phyloP scores from a whole-genome alignment of 2,888 invertebrate species.

The Phymatocera aterrima region DNA sequence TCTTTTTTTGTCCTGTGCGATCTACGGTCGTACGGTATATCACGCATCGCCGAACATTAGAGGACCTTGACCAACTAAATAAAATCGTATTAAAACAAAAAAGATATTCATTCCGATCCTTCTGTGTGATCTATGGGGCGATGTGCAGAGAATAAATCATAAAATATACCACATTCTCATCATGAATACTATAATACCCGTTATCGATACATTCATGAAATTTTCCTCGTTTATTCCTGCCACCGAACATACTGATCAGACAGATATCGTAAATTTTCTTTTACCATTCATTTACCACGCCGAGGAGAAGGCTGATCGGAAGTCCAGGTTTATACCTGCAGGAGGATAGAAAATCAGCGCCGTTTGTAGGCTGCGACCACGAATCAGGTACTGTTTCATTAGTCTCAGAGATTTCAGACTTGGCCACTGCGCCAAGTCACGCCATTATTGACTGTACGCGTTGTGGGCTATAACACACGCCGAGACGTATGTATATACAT shows the following conservation, averaged over 20 bases:
- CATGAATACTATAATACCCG: too few species aligned
- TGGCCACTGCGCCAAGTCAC: conserved; percentile 25
- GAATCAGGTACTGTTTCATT: conserved; percentile 3
- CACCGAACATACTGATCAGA: neutral
- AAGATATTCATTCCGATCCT: neutral
- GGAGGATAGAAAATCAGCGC: neutral
- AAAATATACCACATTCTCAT: too few species aligned
- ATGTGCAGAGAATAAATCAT: too few species aligned
- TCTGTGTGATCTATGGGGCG: neutral
- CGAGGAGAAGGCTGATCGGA: neutral
- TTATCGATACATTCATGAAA: too few species aligned
- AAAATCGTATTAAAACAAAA: neutral
- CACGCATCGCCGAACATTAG: neutral
- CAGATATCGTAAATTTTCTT: neutral
- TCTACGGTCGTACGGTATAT: too few species aligned
- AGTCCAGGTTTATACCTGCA: neutral
- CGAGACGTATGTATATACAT: neutral
- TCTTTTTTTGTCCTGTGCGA: neutral
- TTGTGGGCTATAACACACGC: neutral
- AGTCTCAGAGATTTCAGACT: conserved; percentile 28
- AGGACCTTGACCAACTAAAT: neutral
- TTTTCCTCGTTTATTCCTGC: neutral
- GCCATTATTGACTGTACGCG: conserved; percentile 10
- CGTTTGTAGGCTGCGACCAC: conserved; percentile 7
- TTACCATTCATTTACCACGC: neutral